These are phyloP conservation scores for Thamnophis sirtalis DNA, from an alignment of 2,113 vertebrate species.

Conservation along the genomic window DNA sequence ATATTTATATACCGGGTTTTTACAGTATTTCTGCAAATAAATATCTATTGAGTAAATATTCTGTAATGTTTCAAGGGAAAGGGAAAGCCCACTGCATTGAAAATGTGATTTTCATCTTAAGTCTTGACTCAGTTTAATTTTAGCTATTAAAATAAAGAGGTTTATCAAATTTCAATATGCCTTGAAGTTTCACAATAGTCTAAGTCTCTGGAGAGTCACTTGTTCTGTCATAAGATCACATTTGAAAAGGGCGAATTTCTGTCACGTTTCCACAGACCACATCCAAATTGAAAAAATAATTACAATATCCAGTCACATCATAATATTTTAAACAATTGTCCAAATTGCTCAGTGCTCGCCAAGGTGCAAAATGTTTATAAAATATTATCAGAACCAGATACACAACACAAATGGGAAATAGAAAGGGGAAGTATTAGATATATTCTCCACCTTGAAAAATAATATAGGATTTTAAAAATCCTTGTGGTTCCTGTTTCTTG, in stretches of 20 bases:
- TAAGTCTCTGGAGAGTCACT: neutral
- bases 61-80: neutral
- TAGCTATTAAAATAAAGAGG: neutral
- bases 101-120: neutral
- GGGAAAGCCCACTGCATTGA: neutral
- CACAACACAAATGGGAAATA: slow-evolving; percentile 9
- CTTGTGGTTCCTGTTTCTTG: neutral
- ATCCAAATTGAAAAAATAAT: neutral
- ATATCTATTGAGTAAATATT: neutral
- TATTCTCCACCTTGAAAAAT: neutral
- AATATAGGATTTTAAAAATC: neutral
- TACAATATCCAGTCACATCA: neutral
- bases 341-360: slow-evolving; percentile 10
- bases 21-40: neutral
- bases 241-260: neutral
- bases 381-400: slow-evolving; percentile 37
- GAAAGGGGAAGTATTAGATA: neutral
- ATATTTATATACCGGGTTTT: neutral
- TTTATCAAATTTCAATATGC: neutral
- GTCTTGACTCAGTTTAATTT: neutral
- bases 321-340: neutral
- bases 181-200: neutral
- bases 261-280: neutral
- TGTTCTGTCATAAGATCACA: neutral
- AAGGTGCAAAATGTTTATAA: slow-evolving; percentile 31